Evolutionary conservation across 2,797 vertebrate species (phyloP), one percentile per base, ranked within the genome.

Genomic region (Cyprinodon diabolis): DNA sequence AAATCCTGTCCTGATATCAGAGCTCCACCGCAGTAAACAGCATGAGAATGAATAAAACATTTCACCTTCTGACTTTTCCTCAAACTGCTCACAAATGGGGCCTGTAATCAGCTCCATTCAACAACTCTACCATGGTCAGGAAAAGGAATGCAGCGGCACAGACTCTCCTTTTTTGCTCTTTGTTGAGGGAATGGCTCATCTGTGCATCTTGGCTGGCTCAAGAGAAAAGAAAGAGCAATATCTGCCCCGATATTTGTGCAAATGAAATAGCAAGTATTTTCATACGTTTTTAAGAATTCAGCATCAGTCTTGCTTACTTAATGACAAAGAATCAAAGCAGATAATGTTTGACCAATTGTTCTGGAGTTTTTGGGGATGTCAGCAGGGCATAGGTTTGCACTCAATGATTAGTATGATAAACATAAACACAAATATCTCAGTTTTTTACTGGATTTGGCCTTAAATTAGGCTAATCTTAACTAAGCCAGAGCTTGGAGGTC

Each of bases 81-180:
- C 71, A 9, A 37, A 47, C 17, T 66, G 45, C 37, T 48, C 30
- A 55, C 12, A n/a, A n/a, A 45, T 13, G 23, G 11, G 7, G 51
- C 66, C 57, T 48, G 5, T 66, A 57, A 76, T 76, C 52, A 56
- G 35, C 23, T 68, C 60, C 13, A 69, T 56, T 79, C 67, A 30
- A 49, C 45, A 66, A 66, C 63, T 13, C 6, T 8, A 58, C 23
- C 23, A 40, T 17, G 52, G 58, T 63, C n/a, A 49, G 15, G 51
- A 43, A 47, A 65, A 43, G 63, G 48, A 17, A 48, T 70, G 10
- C 72, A 66, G 21, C 75, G 72, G 12, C 6, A 45, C 35, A n/a
- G 58, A 49, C 54, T 69, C 23, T 48, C 47, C 0, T 62, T 75
- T 49, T 19, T 14, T 63, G 48, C 43, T 49, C 43, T 47, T 72